Base-by-base conservation (phyloP, 2,888 invertebrate species). In the Linyphia triangularis region DNA sequence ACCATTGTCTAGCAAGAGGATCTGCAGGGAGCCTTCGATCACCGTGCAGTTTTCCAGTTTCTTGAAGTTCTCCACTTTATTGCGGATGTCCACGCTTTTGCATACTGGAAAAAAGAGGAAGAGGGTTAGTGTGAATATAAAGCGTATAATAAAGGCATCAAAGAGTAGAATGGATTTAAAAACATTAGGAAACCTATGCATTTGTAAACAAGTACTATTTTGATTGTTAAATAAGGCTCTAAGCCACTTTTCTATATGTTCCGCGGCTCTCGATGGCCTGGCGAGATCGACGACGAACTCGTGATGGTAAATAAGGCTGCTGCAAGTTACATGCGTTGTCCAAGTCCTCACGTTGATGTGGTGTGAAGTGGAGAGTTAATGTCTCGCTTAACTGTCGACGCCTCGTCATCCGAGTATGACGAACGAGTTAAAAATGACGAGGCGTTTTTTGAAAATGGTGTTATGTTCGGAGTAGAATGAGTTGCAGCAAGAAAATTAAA, bases 1-100 rank as follows among this genome's bases (percentile, higher is more conserved):
- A 6, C 95, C 95, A 89, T 94, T 94, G 92, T 97, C 96, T 92
- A 98, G 95, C 90, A 98, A 94, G 57, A 97, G 94, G 91, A 99
- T 96, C 92, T 96, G 95, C 89, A 99, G 95, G 92, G 95, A 96
- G 72, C 99, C 99, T 93, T 99, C 98, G 92, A 99, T 96, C 89
- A 98, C 96, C 73, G 96, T 96, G 93, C 99, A 99, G 91, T 96
- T 96, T 82, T 93, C 93, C 91, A 97, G 93, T 91, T 93, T 94
- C 90, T 93, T 91, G 92, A 96, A 94, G 91, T 94, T 93, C 26
- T 93, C 93, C 91, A 95, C 94, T 85, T 92, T 93, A 93, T 95
- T 96, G 92, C 96, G 94, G 92, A 96, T 95, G 93, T 96, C 96
- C 93, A 96, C 94, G 30, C 85, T 90, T 26, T 67, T 82, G 69